phyloP scores from a whole-genome alignment of 1,140 invertebrate species.

The Mylabris phalerata region DNA sequence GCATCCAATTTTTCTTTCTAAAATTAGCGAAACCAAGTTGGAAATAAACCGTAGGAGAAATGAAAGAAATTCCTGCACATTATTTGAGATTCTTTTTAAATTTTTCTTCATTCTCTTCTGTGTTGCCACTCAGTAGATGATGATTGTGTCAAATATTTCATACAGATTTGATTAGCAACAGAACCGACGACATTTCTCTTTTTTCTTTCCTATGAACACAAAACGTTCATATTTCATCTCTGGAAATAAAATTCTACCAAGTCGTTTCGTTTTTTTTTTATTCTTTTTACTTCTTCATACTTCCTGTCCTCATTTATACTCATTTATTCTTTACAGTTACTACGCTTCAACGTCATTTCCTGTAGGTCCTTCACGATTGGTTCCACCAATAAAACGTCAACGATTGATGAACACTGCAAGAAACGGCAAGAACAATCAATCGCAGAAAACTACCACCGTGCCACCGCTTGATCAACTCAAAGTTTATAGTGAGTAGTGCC shows the following conservation, averaged over 20 bases:
- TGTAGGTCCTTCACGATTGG: slow-evolving; percentile 37
- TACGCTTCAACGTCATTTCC: slow-evolving; percentile 42
- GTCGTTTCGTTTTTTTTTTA: background rate
- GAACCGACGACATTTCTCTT: background rate
- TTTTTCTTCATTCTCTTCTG: too few relatives aligned
- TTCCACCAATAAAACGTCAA: slow-evolving; percentile 40
- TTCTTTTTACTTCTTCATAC: background rate
- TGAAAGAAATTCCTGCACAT: too few relatives aligned
- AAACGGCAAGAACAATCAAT: slow-evolving; percentile 38
- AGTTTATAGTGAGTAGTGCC: slow-evolving; percentile 39
- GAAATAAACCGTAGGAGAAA: too few relatives aligned
- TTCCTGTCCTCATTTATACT: slow-evolving; percentile 6
- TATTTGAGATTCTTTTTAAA: too few relatives aligned
- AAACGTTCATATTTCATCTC: slow-evolving; percentile 7
- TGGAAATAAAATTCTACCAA: background rate
- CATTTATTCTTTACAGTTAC: slow-evolving; percentile 38
- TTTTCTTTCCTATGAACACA: background rate
- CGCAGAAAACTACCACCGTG: slow-evolving; percentile 31
- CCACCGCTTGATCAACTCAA: slow-evolving; percentile 41
- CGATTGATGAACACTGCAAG: slow-evolving; percentile 38
- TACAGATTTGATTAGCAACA: background rate
- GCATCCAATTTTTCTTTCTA: too few relatives aligned
- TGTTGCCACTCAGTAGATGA: background rate
- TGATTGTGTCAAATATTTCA: background rate
- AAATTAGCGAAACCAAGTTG: too few relatives aligned